Evolutionary conservation across 2,888 invertebrate genomes (phyloP).

Genomic region (Theristus sp.): DNA sequence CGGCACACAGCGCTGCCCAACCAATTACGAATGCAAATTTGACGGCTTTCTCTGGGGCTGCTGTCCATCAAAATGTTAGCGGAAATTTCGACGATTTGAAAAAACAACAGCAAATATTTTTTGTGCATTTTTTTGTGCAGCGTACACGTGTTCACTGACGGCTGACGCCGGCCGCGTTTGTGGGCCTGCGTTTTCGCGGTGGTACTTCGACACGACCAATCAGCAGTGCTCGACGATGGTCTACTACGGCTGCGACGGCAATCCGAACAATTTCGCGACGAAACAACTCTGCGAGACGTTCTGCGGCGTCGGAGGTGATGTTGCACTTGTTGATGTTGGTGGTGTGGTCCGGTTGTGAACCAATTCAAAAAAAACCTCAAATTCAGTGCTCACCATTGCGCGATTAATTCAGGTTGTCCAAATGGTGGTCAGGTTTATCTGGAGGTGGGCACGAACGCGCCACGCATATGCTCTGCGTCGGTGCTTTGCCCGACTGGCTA

Average conservation of each 20-base stretch:
- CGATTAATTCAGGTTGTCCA: too few relatives aligned
- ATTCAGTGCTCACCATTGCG: too few relatives aligned
- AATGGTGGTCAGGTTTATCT: background rate
- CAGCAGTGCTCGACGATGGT: conserved; percentile 1
- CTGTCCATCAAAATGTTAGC: conserved; percentile 3
- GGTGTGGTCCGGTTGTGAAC: too few relatives aligned
- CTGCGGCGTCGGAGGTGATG: conserved; percentile 3
- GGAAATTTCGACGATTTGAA: too few relatives aligned
- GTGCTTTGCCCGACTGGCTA: background rate
- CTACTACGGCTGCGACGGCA: conserved; percentile 5
- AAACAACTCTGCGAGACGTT: background rate
- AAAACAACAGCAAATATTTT: too few relatives aligned
- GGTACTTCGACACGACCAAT: conserved; percentile 4
- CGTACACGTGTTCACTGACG: conserved; percentile 1
- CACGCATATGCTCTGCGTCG: background rate
- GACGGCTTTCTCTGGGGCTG: conserved; percentile 5
- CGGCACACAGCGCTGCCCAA: background rate
- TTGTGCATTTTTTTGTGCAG: too few relatives aligned
- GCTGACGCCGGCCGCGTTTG: background rate
- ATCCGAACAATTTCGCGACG: conserved; percentile 2
- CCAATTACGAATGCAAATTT: conserved; percentile 5
- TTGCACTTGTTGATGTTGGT: too few relatives aligned
- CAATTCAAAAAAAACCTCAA: too few relatives aligned
- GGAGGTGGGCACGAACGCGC: background rate
- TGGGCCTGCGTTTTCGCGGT: background rate